Base-by-base conservation (phyloP, 2,113 vertebrate genomes). In the Chrysemys picta region DNA sequence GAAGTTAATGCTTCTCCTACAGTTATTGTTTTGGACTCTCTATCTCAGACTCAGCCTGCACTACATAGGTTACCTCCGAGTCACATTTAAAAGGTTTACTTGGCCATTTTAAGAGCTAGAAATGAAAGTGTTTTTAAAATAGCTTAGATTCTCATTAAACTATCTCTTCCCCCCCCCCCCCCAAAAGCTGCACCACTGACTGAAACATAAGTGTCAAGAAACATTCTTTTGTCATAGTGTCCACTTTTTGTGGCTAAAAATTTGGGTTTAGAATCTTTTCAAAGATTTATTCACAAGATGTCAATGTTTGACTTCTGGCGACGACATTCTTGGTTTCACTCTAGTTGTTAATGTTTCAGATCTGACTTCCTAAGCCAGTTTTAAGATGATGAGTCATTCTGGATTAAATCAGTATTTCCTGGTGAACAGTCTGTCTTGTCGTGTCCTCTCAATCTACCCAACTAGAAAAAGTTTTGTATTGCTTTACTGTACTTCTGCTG, bases 391-490 rank as follows among this genome's bases (percentile, higher is more conserved):
- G 12, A 90, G 17, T 86, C 52, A n/a, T 54, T 6, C 38, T 49
- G n/a, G 56, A 81, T 57, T 53, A 69, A 82, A 49, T 13, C 0
- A 1, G 0, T 56, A 11, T 80, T 94, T 72, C 59, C 35, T 79
- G 57, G 22, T 53, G 53, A 88, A 14, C 50, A 78, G 75, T 54
- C 59, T 4, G 0, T 35, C 89, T 79, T 81, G 2, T 2, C 8
- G 29, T 17, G n/a, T 88, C 49, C 86, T 84, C 21, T n/a, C 89
- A 88, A 45, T 47, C 19, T 45, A 10, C 27, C 47, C 81, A 11
- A 49, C 42, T 0, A 0, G 52, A 2, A 1, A 88, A 1, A 0
- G n/a, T 9, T 59, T 82, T 0, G 0, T 0, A 0, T 72, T 83
- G 50, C 49, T 72, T n/a, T 47, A 29, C 19, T 52, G 57, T 57